These are phyloP conservation scores for Sciurus carolinensis DNA, from an alignment of 2,797 vertebrate genomes.

Conservation along the genomic window DNA sequence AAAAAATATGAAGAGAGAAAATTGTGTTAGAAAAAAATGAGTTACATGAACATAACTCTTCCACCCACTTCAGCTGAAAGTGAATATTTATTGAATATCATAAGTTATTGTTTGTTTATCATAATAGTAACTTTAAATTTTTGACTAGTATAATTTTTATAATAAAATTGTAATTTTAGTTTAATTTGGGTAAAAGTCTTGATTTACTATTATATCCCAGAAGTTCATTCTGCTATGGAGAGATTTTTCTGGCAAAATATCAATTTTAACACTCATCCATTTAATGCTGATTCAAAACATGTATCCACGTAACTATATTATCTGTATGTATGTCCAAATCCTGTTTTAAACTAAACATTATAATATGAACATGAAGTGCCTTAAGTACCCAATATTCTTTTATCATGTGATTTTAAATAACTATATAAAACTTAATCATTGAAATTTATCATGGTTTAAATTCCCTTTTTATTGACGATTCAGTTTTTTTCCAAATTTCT, in stretches of 20 bases:
- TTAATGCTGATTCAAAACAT: constrained; percentile 55
- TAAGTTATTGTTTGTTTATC: neutral
- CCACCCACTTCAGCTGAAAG: neutral
- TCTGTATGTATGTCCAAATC: neutral
- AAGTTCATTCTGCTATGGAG: constrained; percentile 56
- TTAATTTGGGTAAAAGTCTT: constrained; percentile 53
- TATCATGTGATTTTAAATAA: constrained; percentile 48
- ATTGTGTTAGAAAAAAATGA: neutral
- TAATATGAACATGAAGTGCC: constrained; percentile 47
- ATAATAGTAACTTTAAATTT: constrained; percentile 37
- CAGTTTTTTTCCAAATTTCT: constrained; percentile 52
- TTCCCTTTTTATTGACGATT: constrained; percentile 55
- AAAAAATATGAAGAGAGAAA: constrained; percentile 7
- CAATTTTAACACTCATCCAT: constrained; percentile 28
- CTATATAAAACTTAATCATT: constrained; percentile 53
- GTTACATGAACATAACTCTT: neutral
- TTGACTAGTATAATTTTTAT: constrained; percentile 21
- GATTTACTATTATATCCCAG: constrained; percentile 18
- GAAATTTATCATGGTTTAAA: constrained; percentile 28
- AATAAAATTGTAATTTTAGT: constrained; percentile 39
- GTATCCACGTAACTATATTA: constrained; percentile 20
- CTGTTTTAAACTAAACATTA: constrained; percentile 39
- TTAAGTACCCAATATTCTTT: constrained; percentile 52
- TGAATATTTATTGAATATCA: constrained; percentile 7
- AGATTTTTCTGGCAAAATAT: constrained; percentile 62